A percentile compares a stretch with the other conserved stretches of the same genome.
Evolutionary conservation across 2,888 invertebrate genomes (phyloP).

Genomic region (Meteorus colon): DNA sequence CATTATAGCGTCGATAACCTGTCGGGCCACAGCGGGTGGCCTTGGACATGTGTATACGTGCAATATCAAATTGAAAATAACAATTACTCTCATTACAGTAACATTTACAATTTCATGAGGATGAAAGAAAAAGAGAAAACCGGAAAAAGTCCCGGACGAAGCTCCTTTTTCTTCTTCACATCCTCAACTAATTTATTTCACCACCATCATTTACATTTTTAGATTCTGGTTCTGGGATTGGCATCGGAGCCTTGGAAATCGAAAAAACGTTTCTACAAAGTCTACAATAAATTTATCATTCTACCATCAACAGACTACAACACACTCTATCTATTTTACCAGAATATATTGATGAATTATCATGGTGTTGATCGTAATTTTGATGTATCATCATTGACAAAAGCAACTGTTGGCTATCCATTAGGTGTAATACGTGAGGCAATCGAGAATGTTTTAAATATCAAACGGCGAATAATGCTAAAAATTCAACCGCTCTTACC

Average conservation of each 20-base stretch:
- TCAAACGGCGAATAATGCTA: conserved; percentile 75
- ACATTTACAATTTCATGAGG: background rate
- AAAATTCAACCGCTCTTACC: conserved; percentile 75
- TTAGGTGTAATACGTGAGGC: conserved; percentile 74
- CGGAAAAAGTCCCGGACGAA: no score
- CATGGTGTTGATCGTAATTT: conserved; percentile 77
- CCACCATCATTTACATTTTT: conserved; percentile 43
- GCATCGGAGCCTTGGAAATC: conserved; percentile 78
- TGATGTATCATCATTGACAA: conserved; percentile 76
- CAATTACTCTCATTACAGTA: conserved; percentile 27
- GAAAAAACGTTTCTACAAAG: conserved; percentile 74
- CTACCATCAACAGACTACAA: conserved; percentile 78
- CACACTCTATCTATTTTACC: conserved; percentile 76
- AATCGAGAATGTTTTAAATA: conserved; percentile 73
- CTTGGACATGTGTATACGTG: conserved; percentile 36
- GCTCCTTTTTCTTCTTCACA: background rate
- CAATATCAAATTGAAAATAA: conserved; percentile 30
- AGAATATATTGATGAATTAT: conserved; percentile 77
- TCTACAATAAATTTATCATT: conserved; percentile 77
- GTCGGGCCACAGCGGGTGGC: conserved; percentile 37
- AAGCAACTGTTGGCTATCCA: conserved; percentile 76
- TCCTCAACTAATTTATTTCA: background rate
- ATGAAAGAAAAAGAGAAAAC: background rate
- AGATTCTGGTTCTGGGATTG: conserved; percentile 79
- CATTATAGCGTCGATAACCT: conserved; percentile 42